Evolutionary conservation across 35 echinoderm and acorn worm genomes (phyloP), one percentile per base, ranked within the genome.

Genomic region (Ptychodera flava): DNA sequence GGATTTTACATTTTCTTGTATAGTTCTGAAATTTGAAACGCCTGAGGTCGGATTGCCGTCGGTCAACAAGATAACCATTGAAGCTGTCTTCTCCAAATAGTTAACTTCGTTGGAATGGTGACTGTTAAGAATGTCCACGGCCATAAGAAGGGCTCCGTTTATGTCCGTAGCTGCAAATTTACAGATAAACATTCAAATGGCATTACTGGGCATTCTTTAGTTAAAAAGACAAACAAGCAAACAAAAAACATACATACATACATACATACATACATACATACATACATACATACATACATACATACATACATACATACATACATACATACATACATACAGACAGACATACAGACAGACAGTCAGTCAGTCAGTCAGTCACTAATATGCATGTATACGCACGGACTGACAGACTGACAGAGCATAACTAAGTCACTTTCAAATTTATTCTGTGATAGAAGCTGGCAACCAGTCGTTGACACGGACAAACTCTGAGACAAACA

Each of bases 21-120:
- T 81, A 16, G 22, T 81, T 1, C 35, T 34, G 0, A 81, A 34
- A 16, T 34, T 34, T 14, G 35, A 34, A 31, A 34, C 80, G 6
- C 80, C 80, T 81, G 33, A 34, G 1, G 80, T 81, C 35, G 80
- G 80, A 16, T 31, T 81, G 15, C 80, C 80, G 35, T 81, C 80
- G 35, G 80, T 81, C 15, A 81, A 34, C 33, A 81, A 34, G 35
- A 81, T 81, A 31, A 81, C n/a, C n/a, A n/a, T n/a, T n/a, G n/a
- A n/a, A n/a, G n/a, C n/a, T n/a, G n/a, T n/a, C n/a, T n/a, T n/a
- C n/a, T n/a, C n/a, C n/a, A n/a, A 64, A 22, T 64, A 22, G 45
- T 12, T 12, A 64, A 12, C 45, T 22, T 64, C 22, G 45, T 12
- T 64, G 45, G 6, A 64, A 22, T 64, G 45, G 45, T 64, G 45